phyloP scores from a whole-genome alignment of 1,140 invertebrate species.

The Ylistrum balloti region DNA sequence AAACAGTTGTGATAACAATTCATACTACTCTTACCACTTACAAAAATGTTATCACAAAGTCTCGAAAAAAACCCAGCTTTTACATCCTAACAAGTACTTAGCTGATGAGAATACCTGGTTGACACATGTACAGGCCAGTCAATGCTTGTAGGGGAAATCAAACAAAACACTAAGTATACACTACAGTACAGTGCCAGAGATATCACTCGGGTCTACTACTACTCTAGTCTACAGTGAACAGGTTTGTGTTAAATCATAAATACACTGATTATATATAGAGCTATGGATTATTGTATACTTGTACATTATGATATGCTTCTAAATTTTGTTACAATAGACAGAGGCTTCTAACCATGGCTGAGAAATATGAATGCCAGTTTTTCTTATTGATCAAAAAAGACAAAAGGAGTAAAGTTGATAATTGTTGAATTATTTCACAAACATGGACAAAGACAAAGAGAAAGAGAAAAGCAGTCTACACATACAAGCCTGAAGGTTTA shows the following conservation, averaged over 20 bases:
- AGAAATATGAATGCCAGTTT: background rate
- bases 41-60: background rate
- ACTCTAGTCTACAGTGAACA: too few relatives aligned
- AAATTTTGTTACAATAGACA: background rate
- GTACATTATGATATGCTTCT: background rate
- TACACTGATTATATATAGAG: background rate
- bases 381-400: background rate
- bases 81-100: background rate
- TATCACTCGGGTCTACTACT: background rate
- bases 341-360: too few relatives aligned
- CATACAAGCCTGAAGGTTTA: background rate
- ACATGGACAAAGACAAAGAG: background rate
- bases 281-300: too few relatives aligned
- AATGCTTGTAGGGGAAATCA: background rate
- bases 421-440: background rate
- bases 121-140: background rate
- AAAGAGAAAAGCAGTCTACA: background rate
- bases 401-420: background rate
- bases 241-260: too few relatives aligned
- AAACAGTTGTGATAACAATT: background rate
- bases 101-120: background rate
- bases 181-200: background rate
- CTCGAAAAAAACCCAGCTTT: background rate
- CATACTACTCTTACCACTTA: background rate
- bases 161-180: background rate